Evolutionary conservation across 2,888 invertebrate species (phyloP).

Genomic region (Sipha maydis): DNA sequence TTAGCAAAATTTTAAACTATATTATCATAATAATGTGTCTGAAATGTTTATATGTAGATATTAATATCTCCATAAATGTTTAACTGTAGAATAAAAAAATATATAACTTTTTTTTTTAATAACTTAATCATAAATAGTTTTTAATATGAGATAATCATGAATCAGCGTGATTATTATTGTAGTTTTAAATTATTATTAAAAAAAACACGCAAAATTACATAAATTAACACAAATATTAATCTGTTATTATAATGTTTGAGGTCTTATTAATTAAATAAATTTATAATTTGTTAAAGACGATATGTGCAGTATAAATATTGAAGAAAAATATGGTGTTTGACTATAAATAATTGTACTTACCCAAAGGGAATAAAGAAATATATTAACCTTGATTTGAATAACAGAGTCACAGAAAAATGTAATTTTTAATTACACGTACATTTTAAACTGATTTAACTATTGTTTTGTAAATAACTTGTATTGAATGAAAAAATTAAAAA

Average conservation of each 20-base stretch:
- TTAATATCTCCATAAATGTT: not conserved
- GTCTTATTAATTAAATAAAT: not conserved
- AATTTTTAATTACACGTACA: not conserved
- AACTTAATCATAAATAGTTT: no score
- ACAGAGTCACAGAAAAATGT: not conserved
- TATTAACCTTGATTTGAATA: not conserved
- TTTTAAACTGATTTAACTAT: constrained; percentile 27
- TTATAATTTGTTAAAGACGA: constrained; percentile 17
- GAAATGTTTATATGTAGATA: not conserved
- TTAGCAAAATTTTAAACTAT: no score
- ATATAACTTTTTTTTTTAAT: not conserved
- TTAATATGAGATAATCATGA: no score
- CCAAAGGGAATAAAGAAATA: not conserved
- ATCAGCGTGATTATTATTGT: not conserved
- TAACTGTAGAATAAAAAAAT: not conserved
- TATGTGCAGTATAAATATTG: not conserved
- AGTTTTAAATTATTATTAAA: not conserved
- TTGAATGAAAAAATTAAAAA: no score
- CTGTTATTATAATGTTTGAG: not conserved
- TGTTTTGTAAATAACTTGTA: no score
- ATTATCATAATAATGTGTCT: not conserved
- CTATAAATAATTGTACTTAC: not conserved
- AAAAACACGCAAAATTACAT: not conserved
- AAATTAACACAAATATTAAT: not conserved
- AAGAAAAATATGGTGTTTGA: not conserved